Evolutionary conservation across 2,888 invertebrate genomes (phyloP).

Genomic region (Dascillus cervinus): DNA sequence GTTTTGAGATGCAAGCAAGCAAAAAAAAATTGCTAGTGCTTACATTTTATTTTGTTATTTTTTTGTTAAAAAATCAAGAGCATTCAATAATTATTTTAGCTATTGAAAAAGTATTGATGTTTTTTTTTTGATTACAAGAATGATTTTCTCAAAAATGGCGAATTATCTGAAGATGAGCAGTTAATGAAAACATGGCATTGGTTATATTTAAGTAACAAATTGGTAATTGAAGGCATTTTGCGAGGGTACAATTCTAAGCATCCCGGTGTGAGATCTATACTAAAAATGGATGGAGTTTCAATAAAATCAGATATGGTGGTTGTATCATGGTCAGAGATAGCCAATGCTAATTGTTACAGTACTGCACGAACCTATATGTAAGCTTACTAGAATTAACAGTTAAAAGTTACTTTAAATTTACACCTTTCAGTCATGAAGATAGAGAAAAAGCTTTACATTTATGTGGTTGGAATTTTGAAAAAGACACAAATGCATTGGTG

Average conservation of each 20-base stretch:
- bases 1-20: too few species aligned
- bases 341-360: conserved; percentile 45
- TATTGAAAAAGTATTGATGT: too few species aligned
- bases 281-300: conserved; percentile 45
- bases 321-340: conserved; percentile 58
- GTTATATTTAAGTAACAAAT: conserved; percentile 62
- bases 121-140: too few species aligned
- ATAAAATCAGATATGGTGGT: conserved; percentile 56
- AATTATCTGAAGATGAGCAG: conserved; percentile 64
- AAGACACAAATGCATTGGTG: conserved; percentile 50
- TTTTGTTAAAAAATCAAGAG: too few species aligned
- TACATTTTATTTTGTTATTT: too few species aligned
- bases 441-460: conserved; percentile 74
- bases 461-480: conserved; percentile 86
- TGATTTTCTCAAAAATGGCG: conserved; percentile 72
- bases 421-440: conserved; percentile 54
- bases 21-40: too few species aligned
- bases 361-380: conserved; percentile 51
- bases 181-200: conserved; percentile 80
- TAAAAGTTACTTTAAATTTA: neutral
- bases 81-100: too few species aligned
- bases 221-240: conserved; percentile 59
- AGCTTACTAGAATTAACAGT: conserved; percentile 8
- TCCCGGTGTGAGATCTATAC: conserved; percentile 52
- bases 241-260: conserved; percentile 52